Conservation (phyloP, 2,113 vertebrate species). For the Chitala chitala region DNA sequence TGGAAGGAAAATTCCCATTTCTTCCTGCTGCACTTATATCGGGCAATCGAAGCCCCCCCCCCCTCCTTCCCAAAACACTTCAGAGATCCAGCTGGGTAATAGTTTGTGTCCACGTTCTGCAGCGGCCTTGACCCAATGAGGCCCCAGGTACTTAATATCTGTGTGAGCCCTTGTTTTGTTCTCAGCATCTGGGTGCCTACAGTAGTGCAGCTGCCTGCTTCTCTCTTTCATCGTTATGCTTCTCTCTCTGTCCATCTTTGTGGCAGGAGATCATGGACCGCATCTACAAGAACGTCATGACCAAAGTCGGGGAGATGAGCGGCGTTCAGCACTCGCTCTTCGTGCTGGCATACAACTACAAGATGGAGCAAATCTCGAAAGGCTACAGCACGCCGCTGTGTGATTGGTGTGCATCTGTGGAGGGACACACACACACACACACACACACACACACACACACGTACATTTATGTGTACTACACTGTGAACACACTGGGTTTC, state of each 20-base stretch:
- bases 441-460: not conserved
- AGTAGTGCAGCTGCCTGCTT: not conserved
- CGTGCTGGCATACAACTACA: constrained; percentile 91
- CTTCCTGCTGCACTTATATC: not conserved
- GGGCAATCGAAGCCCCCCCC: too few species aligned
- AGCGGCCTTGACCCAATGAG: not conserved
- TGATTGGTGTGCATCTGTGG: too few species aligned
- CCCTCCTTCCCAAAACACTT: too few species aligned
- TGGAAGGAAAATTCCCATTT: too few species aligned
- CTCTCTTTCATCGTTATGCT: not conserved
- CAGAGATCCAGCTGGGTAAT: too few species aligned
- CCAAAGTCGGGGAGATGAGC: constrained; percentile 86
- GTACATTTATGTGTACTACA: not conserved
- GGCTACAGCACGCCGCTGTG: constrained; percentile 82
- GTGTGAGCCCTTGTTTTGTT: not conserved
- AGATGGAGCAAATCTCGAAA: constrained; percentile 86
- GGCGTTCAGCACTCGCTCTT: constrained; percentile 79
- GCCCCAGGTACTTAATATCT: not conserved
- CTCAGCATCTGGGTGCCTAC: not conserved
- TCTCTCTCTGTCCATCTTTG: not conserved
- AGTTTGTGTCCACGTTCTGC: not conserved
- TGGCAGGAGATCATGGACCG: constrained; percentile 93
- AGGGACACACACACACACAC: constrained; percentile 7
- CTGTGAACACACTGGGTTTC: not conserved
- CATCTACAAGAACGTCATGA: constrained; percentile 93